Base-by-base conservation (phyloP, 2,113 vertebrate genomes). In the Odobenus rosmarus region DNA sequence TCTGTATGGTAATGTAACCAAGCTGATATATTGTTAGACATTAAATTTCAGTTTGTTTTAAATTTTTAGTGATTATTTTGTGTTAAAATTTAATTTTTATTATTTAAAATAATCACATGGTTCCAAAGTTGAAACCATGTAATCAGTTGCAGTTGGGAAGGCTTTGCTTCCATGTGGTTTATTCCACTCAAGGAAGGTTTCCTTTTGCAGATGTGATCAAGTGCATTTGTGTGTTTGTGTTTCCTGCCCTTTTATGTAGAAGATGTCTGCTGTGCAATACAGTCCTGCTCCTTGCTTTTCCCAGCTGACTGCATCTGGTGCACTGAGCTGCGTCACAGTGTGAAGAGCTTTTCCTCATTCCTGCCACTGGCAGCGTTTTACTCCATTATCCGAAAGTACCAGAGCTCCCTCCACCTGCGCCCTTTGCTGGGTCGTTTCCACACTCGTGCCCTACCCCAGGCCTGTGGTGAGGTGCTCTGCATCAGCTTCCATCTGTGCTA, bases 261-360 rank as follows among this genome's bases (percentile, higher is more conserved):
- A 39, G 21, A 15, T 46, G 53, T 33, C 11, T 55, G 0, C 16
- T 7, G 4, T 36, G 11, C 3, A 2, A 2, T 1, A 1, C 3
- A 6, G 16, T 31, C 42, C 8, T 19, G 12, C 21, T 10, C 21
- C 53, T 62, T 62, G 26, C n/a, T 11, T 57, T 51, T 26, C 55
- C 33, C 74, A 6, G 84, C 24, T 21, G 3, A 15, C 77, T 12
- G 24, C 1, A 11, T 9, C 49, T 49, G 18, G 4, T 16, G 21
- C 51, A 31, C 39, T 6, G 1, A 33, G 59, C 84, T 16, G 3
- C 14, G 3, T 31, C 90, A 4, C 12, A 0, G 3, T 1, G 1
- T 21, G 1, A 13, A 18, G 51, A 46, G 69, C 7, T 28, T 16
- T 4, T 31, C 26, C 18, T 18, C 31, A 0, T 23, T 46, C 31